A percentile compares a stretch with the other conserved stretches of the same genome.
These are phyloP conservation scores for Drosophila buzzatii DNA, from an alignment of 2,888 invertebrate genomes.

Conservation along the genomic window DNA sequence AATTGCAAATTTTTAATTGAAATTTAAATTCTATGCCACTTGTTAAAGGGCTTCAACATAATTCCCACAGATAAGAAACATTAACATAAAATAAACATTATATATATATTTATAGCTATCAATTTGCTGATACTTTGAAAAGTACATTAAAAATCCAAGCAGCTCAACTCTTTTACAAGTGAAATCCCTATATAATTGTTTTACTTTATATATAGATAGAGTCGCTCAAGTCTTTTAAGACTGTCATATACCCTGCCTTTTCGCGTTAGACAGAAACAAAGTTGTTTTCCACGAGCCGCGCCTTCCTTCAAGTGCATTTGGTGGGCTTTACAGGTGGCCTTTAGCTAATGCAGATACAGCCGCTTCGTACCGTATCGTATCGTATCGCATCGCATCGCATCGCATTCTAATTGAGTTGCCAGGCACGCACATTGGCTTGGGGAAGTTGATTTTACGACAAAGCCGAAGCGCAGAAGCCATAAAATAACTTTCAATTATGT, in stretches of 20 bases:
- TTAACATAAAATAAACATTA: background rate
- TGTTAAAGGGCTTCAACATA: background rate
- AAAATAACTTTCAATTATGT: conserved; percentile 79
- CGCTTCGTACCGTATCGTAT: background rate
- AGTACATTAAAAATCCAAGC: background rate
- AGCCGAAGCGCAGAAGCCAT: conserved; percentile 58
- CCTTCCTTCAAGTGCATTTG: conserved; percentile 53
- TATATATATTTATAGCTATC: background rate
- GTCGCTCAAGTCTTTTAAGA: background rate
- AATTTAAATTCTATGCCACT: too few relatives aligned
- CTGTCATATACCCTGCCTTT: background rate
- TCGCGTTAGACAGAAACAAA: background rate
- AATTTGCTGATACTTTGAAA: background rate
- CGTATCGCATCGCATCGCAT: conserved; percentile 12
- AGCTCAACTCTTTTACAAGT: background rate
- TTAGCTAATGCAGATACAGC: conserved; percentile 32
- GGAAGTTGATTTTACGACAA: conserved; percentile 59
- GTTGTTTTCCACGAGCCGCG: conserved; percentile 12
- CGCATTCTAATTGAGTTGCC: conserved; percentile 66
- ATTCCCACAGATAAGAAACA: background rate
- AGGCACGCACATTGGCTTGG: conserved; percentile 63
- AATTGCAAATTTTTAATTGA: too few relatives aligned
- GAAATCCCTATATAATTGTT: background rate
- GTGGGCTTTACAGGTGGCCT: conserved; percentile 33
- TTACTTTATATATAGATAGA: background rate